Conservation (phyloP, 2,113 vertebrate species). For the Romanogobio albipinnatus region DNA sequence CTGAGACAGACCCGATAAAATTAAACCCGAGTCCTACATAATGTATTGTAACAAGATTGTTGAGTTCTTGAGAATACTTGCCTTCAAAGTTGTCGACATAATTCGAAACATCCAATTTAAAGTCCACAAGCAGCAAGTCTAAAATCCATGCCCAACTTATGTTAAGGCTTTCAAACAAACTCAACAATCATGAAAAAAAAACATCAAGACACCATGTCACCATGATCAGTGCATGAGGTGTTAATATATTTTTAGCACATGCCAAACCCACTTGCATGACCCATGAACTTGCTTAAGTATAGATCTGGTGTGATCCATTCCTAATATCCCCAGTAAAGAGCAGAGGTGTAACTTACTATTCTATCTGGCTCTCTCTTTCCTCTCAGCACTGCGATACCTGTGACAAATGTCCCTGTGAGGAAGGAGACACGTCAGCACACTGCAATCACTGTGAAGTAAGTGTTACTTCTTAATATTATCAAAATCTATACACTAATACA, state of each 20-base stretch:
- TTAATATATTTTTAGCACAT: not conserved
- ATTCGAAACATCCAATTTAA: no score
- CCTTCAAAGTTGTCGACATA: no score
- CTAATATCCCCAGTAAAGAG: not conserved
- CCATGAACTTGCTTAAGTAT: not conserved
- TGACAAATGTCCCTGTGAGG: constrained; percentile 81
- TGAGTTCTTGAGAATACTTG: no score
- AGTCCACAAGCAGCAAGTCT: no score
- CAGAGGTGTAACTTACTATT: not conserved
- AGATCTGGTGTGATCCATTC: not conserved
- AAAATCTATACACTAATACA: not conserved
- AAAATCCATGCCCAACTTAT: not conserved
- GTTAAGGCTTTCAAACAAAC: not conserved
- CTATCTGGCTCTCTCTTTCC: not conserved
- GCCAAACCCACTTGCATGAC: not conserved
- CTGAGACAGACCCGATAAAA: no score
- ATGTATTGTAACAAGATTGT: no score
- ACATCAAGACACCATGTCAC: not conserved
- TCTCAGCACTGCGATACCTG: constrained; percentile 79
- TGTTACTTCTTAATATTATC: not conserved
- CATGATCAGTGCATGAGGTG: not conserved
- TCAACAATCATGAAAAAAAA: no score
- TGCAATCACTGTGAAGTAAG: constrained; percentile 82
- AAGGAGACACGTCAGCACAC: constrained; percentile 78
- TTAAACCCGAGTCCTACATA: no score